Conservation (phyloP, 2,113 vertebrate species). For the Erinaceus europaeus region DNA sequence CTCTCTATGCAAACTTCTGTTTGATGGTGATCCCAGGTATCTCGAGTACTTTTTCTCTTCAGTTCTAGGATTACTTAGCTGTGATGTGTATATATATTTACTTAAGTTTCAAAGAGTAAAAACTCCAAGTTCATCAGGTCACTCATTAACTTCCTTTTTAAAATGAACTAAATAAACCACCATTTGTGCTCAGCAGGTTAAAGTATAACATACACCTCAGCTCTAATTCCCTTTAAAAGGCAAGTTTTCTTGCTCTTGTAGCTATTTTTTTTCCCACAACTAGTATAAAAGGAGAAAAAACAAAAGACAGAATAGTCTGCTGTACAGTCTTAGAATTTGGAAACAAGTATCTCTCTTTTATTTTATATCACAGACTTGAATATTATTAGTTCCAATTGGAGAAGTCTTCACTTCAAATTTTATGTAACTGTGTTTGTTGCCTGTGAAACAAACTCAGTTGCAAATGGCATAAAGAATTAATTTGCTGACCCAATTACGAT, state of each 20-base stretch:
- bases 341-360: background rate
- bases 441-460: background rate
- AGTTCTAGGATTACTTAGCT: constrained; percentile 9
- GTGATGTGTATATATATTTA: background rate
- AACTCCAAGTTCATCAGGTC: background rate
- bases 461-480: background rate
- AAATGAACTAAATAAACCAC: constrained; percentile 4
- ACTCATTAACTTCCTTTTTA: constrained; percentile 1
- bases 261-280: background rate
- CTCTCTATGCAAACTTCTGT: background rate
- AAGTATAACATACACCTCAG: background rate
- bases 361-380: background rate
- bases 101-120: background rate
- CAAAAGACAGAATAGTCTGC: background rate
- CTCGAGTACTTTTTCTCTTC: background rate
- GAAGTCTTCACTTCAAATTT: constrained; percentile 32
- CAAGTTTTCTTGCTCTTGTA: background rate
- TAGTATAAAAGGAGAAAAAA: background rate
- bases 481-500: background rate
- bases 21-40: background rate
- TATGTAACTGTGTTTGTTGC: background rate
- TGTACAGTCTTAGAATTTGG: background rate
- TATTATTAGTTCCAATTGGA: background rate
- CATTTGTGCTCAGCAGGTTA: background rate
- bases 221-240: constrained; percentile 1